phyloP scores from a whole-genome alignment of 2,888 invertebrate genomes.

The Coelopa pilipes region DNA sequence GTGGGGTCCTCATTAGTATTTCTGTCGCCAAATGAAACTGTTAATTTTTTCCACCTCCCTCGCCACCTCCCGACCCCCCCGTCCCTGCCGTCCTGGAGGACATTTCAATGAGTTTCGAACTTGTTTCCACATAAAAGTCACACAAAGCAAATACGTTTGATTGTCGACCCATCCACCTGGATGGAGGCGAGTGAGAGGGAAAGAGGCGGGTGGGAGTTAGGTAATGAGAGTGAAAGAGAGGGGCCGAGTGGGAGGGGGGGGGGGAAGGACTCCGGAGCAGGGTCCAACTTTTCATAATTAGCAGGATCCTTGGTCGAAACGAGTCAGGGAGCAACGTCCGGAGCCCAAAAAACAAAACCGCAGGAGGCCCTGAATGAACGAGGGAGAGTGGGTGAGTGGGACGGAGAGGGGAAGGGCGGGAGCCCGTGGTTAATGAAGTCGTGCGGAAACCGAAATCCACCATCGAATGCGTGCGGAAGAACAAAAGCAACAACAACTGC shows the following conservation, averaged over 20 bases:
- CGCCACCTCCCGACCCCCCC: neutral
- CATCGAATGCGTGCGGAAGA: slow-evolving; percentile 15
- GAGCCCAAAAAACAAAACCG: too few species aligned
- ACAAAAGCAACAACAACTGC: neutral
- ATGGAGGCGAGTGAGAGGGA: neutral
- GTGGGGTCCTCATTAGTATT: too few species aligned
- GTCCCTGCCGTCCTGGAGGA: neutral
- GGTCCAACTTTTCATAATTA: neutral
- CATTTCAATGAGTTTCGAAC: slow-evolving; percentile 4
- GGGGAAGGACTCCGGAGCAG: too few species aligned
- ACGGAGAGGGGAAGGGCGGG: too few species aligned
- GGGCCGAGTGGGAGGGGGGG: too few species aligned
- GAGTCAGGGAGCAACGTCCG: too few species aligned
- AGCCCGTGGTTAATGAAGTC: neutral
- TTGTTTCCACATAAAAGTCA: slow-evolving; percentile 18
- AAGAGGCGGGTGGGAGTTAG: neutral
- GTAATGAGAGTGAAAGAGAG: too few species aligned
- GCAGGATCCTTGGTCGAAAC: neutral
- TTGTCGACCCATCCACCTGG: neutral
- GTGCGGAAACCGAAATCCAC: slow-evolving; percentile 20
- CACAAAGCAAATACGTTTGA: slow-evolving; percentile 19
- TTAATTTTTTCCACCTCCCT: too few species aligned
- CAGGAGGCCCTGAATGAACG: too few species aligned
- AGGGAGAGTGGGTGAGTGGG: too few species aligned
- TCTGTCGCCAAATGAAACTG: too few species aligned